These are phyloP conservation scores for Ridgeia piscesae DNA, from an alignment of 1,140 invertebrate genomes.

Conservation along the genomic window DNA sequence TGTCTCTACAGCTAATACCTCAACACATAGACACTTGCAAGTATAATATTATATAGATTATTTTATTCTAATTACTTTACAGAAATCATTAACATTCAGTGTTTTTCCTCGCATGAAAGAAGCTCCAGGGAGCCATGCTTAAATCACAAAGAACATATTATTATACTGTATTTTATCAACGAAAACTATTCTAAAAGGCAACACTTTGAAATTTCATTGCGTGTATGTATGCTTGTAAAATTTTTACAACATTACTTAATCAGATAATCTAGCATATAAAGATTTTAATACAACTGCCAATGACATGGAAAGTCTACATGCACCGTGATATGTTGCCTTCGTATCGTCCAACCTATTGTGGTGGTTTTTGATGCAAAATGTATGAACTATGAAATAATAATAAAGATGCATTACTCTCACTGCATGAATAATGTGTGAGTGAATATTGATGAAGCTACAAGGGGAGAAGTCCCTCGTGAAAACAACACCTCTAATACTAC, in stretches of 20 bases:
- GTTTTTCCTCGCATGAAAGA: too few relatives aligned
- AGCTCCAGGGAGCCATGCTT: too few relatives aligned
- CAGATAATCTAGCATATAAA: background rate
- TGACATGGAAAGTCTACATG: background rate
- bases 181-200: constrained; percentile 20
- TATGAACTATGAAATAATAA: background rate
- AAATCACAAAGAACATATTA: too few relatives aligned
- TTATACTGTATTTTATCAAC: background rate
- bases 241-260: background rate
- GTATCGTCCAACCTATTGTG: background rate
- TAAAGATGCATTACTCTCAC: background rate
- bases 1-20: too few relatives aligned
- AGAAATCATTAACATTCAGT: too few relatives aligned
- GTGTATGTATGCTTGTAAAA: background rate
- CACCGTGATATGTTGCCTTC: background rate
- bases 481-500: background rate
- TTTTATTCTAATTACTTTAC: too few relatives aligned
- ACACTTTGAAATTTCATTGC: background rate
- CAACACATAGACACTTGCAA: too few relatives aligned
- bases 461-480: background rate
- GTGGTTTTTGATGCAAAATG: background rate
- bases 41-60: too few relatives aligned
- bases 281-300: background rate
- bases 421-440: background rate
- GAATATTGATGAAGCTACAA: background rate